Evolutionary conservation across 2,888 invertebrate species (phyloP).

Genomic region (Stictocephala bisonia): DNA sequence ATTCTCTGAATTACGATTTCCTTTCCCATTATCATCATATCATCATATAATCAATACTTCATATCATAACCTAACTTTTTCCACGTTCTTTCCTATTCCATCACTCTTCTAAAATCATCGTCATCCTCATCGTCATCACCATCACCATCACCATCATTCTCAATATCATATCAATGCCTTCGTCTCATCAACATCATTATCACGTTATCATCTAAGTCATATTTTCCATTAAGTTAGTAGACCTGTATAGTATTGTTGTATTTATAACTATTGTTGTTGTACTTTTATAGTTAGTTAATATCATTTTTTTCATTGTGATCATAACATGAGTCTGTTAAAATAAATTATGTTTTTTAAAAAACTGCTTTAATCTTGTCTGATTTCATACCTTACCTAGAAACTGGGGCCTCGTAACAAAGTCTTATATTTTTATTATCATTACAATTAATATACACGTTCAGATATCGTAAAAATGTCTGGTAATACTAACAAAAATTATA

Average conservation of each 20-base stretch:
- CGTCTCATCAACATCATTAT: not conserved
- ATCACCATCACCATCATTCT: not conserved
- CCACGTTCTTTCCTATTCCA: not conserved
- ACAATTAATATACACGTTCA: too few species aligned
- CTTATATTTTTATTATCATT: too few species aligned
- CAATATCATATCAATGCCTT: too few species aligned
- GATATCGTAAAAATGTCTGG: too few species aligned
- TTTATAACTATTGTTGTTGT: constrained; percentile 10
- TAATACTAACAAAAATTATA: too few species aligned
- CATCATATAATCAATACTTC: not conserved
- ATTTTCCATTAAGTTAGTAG: constrained; percentile 12
- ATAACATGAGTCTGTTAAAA: constrained; percentile 26
- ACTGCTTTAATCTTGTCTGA: too few species aligned
- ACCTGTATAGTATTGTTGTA: constrained; percentile 25
- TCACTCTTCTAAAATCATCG: not conserved
- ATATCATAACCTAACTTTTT: not conserved
- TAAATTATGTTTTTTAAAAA: constrained; percentile 42
- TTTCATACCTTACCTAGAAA: too few species aligned
- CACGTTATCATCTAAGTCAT: constrained; percentile 24
- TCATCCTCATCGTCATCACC: not conserved
- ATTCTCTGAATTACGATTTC: not conserved
- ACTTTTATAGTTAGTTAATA: too few species aligned
- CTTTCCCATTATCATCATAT: not conserved
- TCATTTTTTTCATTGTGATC: constrained; percentile 29
- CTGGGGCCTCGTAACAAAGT: too few species aligned